phyloP scores from a whole-genome alignment of 2,888 invertebrate genomes.

The Xylota sylvarum region DNA sequence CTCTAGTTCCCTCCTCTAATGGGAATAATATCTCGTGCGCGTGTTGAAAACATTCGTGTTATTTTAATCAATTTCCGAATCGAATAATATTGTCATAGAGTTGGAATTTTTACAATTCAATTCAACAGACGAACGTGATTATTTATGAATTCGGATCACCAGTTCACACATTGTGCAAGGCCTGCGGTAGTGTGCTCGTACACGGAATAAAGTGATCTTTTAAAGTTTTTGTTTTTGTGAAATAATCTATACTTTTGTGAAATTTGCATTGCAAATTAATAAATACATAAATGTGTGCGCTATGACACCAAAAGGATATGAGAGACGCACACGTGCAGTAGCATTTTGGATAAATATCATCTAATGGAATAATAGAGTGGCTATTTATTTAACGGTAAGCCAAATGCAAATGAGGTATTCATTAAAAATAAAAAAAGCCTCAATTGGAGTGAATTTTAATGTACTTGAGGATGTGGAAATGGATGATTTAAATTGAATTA shows the following conservation, averaged over 20 bases:
- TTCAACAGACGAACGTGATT: background rate
- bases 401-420: background rate
- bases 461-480: too few relatives aligned
- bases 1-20: background rate
- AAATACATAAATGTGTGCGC: background rate
- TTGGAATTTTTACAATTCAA: constrained; percentile 9
- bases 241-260: background rate
- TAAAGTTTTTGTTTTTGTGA: background rate
- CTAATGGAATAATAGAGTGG: background rate
- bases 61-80: background rate
- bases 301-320: constrained; percentile 2
- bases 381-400: background rate
- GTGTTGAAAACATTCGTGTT: background rate
- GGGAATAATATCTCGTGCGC: background rate
- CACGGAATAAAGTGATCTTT: background rate
- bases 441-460: background rate
- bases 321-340: background rate
- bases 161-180: background rate
- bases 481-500: background rate
- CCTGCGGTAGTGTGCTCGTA: background rate
- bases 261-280: background rate
- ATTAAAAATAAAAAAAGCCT: too few relatives aligned
- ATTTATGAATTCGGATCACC: constrained; percentile 5
- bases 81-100: background rate
- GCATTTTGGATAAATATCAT: constrained; percentile 3